phyloP scores from a whole-genome alignment of 2,888 invertebrate genomes.

The Netelia melanura region DNA sequence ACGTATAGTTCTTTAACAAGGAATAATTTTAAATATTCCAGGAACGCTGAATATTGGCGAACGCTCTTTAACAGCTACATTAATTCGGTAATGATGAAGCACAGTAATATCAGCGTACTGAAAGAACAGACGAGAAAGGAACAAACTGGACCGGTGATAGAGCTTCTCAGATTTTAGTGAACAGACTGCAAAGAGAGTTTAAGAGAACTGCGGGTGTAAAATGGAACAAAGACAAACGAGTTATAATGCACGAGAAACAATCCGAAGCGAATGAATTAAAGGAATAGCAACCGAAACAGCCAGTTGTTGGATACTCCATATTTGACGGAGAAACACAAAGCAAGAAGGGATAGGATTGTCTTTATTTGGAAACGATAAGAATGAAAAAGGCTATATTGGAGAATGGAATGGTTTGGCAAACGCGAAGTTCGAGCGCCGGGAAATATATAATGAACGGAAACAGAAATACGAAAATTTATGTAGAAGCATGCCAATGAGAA shows the following conservation, averaged over 20 bases:
- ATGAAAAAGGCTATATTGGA: neutral
- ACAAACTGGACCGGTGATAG: neutral
- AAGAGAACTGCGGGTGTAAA: neutral
- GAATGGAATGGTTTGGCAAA: neutral
- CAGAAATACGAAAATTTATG: constrained; percentile 16
- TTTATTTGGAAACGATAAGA: constrained; percentile 12
- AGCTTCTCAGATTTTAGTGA: neutral
- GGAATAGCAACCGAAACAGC: constrained; percentile 62
- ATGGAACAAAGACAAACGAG: neutral
- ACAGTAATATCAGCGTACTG: no score
- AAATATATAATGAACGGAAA: constrained; percentile 16
- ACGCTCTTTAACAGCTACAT: no score
- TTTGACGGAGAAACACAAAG: constrained; percentile 74
- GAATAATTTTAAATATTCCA: no score
- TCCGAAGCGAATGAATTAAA: constrained; percentile 58
- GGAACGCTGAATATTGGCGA: no score
- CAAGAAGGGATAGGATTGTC: constrained; percentile 51
- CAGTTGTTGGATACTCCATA: constrained; percentile 71
- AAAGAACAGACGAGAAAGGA: neutral
- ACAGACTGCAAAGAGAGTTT: neutral
- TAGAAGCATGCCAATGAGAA: constrained; percentile 11
- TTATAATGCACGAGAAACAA: constrained; percentile 31
- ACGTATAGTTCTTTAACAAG: no score
- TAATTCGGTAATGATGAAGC: no score
- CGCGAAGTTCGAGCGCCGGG: neutral